A percentile compares a stretch with the other conserved stretches of the same genome.
Evolutionary conservation across 53 echinoderm and acorn worm genomes (phyloP).

Genomic region (Antedon mediterranea): DNA sequence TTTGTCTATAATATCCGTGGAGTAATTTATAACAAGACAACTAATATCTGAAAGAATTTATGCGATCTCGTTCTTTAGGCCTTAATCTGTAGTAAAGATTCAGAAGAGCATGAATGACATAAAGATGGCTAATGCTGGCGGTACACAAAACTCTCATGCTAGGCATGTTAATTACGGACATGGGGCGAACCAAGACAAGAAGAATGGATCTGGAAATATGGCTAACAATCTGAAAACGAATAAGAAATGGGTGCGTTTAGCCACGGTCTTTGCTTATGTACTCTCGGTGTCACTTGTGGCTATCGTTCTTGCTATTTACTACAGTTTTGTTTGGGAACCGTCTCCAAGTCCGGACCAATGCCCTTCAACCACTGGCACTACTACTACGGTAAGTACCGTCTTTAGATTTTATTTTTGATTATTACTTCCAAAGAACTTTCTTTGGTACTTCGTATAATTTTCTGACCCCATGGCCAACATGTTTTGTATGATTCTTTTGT

Average conservation of each 20-base stretch:
- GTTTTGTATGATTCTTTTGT: no score
- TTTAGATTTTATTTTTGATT: no score
- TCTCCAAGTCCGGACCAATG: not conserved
- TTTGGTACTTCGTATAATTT: no score
- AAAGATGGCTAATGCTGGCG: not conserved
- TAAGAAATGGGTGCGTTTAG: slow-evolving; percentile 93
- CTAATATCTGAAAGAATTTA: not conserved
- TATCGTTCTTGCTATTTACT: slow-evolving; percentile 84
- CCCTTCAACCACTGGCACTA: slow-evolving; percentile 1
- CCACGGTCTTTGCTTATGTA: slow-evolving; percentile 91
- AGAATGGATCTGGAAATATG: slow-evolving; percentile 41
- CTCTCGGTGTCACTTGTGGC: slow-evolving; percentile 85
- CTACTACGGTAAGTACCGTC: not conserved
- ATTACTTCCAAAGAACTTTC: no score
- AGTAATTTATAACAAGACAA: not conserved
- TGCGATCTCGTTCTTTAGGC: not conserved
- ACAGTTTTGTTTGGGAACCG: slow-evolving; percentile 80
- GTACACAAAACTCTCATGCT: not conserved
- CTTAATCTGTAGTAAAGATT: not conserved
- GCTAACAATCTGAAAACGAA: slow-evolving; percentile 76
- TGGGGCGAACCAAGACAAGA: slow-evolving; percentile 27
- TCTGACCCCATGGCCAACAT: no score
- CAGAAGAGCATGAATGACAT: not conserved
- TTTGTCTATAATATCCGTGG: not conserved
- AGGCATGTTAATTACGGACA: slow-evolving; percentile 9